Evolutionary conservation across 53 echinoderm and acorn worm species (phyloP), one percentile per base, ranked within the genome.

Genomic region (Echinarachnius parma): DNA sequence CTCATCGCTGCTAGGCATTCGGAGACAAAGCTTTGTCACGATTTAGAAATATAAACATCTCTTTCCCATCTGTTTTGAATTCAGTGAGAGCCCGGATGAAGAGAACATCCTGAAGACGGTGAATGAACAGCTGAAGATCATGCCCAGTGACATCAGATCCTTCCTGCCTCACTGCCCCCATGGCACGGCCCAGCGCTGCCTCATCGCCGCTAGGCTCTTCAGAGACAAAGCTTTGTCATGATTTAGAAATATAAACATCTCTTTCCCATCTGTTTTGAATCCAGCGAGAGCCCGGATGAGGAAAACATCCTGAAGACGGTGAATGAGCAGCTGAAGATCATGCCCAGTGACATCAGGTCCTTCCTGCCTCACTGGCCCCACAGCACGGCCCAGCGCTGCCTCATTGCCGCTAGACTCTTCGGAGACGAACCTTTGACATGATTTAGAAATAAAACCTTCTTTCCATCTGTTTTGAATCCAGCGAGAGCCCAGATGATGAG

Each of bases 161-260:
- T 98, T 77, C 69, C 77, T 98, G 25, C 88, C 91, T 5, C 53
- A 77, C 28, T 88, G 98, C 48, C 91, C 91, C 1, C 87, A 91
- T 61, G 98, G 98, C 34, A 90, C 90, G 1, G 98, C 98, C 34
- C 98, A 91, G 42, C 80, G 98, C n/a, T 98, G 98, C 67, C 69
- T 91, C 52, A 64, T 98, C 21, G 80, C 98, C 47, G 91, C 91
- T 30, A 76, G 83, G 21, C 82, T 98, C 31, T 98, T 98, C n/a
- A n/a, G n/a, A n/a, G n/a, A n/a, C n/a, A n/a, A n/a, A n/a, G n/a
- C n/a, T n/a, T n/a, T n/a, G n/a, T n/a, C n/a, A n/a, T n/a, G n/a
- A n/a, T n/a, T n/a, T n/a, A n/a, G n/a, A n/a, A n/a, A n/a, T n/a
- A n/a, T n/a, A n/a, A n/a, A n/a, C n/a, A n/a, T n/a, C n/a, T n/a